phyloP scores from a whole-genome alignment of 2,113 vertebrate species.

The Zosterops borbonicus region DNA sequence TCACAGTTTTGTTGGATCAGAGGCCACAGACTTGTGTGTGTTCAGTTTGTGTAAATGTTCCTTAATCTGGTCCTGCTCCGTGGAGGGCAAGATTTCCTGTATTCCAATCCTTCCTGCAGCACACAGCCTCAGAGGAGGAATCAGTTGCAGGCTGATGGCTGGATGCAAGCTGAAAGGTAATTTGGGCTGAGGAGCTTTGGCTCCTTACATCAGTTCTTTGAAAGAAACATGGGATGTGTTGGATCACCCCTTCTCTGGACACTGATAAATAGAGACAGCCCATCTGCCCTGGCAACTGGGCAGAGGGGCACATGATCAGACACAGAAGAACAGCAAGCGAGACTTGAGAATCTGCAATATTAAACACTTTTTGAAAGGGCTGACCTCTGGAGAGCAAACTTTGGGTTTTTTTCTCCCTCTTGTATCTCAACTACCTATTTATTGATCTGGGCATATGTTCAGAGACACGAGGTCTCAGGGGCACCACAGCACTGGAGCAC shows the following conservation, averaged over 20 bases:
- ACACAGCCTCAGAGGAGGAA: background rate
- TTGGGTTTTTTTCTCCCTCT: background rate
- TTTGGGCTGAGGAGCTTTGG: background rate
- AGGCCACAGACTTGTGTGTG: background rate
- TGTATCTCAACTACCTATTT: background rate
- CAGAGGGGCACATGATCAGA: background rate
- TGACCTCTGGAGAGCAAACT: background rate
- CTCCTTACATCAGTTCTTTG: rapidly evolving
- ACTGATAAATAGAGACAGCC: background rate
- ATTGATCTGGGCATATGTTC: background rate
- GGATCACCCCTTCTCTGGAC: background rate
- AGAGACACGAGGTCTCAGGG: background rate
- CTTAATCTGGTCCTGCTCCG: background rate
- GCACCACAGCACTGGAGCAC: background rate
- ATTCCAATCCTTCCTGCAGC: background rate
- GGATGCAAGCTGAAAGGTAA: background rate
- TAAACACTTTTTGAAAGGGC: background rate
- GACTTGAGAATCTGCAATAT: background rate
- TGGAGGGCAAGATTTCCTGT: background rate
- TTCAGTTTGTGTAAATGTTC: background rate
- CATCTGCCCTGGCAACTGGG: background rate
- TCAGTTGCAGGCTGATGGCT: background rate
- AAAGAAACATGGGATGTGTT: background rate
- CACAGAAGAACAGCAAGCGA: background rate
- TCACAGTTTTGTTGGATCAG: rapidly evolving